These are phyloP conservation scores for Siphonodentalium dalli DNA, from an alignment of 2,888 invertebrate genomes.

Conservation along the genomic window DNA sequence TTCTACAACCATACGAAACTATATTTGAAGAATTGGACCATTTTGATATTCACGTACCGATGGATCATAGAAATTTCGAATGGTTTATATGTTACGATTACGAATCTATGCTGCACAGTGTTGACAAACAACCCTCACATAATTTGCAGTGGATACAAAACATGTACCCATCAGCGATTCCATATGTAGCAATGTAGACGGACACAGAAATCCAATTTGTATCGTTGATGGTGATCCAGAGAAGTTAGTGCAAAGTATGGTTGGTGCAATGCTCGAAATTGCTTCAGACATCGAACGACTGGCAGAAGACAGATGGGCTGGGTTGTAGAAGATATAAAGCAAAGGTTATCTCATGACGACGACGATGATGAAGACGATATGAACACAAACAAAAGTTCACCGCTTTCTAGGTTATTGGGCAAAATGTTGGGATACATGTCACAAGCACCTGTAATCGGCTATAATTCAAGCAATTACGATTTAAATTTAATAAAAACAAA, in stretches of 20 bases:
- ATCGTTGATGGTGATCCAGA: slow-evolving; percentile 19
- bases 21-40: slow-evolving; percentile 23
- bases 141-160: slow-evolving; percentile 16
- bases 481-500: too few relatives aligned
- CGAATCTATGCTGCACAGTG: too few relatives aligned
- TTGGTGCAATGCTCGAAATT: slow-evolving; percentile 7
- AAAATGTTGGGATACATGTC: too few relatives aligned
- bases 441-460: too few relatives aligned
- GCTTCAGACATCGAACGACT: slow-evolving; percentile 6
- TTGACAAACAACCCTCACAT: slow-evolving; percentile 10
- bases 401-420: too few relatives aligned
- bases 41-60: slow-evolving; percentile 16
- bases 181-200: slow-evolving; percentile 21
- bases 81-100: slow-evolving; percentile 21
- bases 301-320: slow-evolving; percentile 18
- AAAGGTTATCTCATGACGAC: slow-evolving; percentile 1
- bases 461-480: too few relatives aligned
- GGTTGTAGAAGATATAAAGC: slow-evolving; percentile 17
- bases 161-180: slow-evolving; percentile 24
- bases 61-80: too few relatives aligned
- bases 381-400: too few relatives aligned
- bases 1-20: slow-evolving; percentile 7
- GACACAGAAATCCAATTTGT: slow-evolving; percentile 13
- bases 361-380: too few relatives aligned
- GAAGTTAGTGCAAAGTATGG: slow-evolving; percentile 12